Conservation (phyloP, 2,797 vertebrate species). For the Protonibea diacanthus region DNA sequence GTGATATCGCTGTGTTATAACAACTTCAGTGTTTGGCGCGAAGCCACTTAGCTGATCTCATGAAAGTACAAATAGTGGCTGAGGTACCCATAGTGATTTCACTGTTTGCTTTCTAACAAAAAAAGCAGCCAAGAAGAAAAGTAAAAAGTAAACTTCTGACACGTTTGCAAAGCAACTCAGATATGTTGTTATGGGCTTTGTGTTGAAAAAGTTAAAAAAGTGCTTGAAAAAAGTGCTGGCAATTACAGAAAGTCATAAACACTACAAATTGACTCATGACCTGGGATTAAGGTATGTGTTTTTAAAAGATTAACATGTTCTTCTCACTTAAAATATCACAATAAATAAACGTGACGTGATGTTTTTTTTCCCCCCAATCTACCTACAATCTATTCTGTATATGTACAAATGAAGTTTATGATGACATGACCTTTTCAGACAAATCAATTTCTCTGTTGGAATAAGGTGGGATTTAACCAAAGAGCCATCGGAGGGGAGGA, state of each 20-base stretch:
- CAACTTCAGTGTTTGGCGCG: slow-evolving; percentile 53
- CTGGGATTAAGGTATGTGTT: background rate
- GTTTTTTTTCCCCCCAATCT: background rate
- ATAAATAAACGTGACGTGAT: no score
- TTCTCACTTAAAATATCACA: background rate
- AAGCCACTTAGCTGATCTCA: slow-evolving; percentile 48
- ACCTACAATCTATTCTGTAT: background rate
- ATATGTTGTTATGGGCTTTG: slow-evolving; percentile 5
- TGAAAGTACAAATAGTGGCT: slow-evolving; percentile 48
- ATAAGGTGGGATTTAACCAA: background rate
- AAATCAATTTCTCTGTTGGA: background rate
- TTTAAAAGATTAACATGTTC: background rate
- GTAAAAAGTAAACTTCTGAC: slow-evolving; percentile 37
- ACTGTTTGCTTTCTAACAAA: slow-evolving; percentile 45
- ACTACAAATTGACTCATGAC: background rate
- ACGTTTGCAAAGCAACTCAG: slow-evolving; percentile 19
- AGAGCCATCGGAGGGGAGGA: background rate
- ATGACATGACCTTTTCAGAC: background rate
- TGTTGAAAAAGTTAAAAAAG: background rate
- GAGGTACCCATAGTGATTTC: slow-evolving; percentile 42
- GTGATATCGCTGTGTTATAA: slow-evolving; percentile 30
- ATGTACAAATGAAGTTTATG: background rate
- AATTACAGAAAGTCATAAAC: slow-evolving; percentile 5
- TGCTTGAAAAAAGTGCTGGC: no score
- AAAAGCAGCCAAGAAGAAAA: slow-evolving; percentile 52